Evolutionary conservation across 1,140 invertebrate species (phyloP), one percentile per base, ranked within the genome.

Genomic region (Ericerus pela): DNA sequence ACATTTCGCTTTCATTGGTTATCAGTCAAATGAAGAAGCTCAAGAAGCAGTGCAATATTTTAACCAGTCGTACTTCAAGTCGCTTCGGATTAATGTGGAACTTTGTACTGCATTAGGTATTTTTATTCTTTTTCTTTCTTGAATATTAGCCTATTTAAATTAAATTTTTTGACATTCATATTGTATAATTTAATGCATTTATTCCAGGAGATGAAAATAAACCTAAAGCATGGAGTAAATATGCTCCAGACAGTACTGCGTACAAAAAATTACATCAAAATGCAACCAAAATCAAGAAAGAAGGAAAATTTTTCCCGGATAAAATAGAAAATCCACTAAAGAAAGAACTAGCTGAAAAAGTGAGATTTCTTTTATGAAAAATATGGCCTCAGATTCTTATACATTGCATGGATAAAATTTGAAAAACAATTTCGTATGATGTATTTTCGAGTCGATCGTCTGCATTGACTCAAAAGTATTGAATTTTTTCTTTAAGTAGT

Each of bases 1-100:
- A 61, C 80, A 84, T 62, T 96, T 96, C 75, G 87, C 80, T 16
- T 96, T 96, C 67, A 72, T 97, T 62, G 94, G 94, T 14, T 96
- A 79, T 67, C 81, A 85, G 66, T 79, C 72, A 51, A 82, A 85
- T 63, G 76, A 84, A 57, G 79, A 91, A 67, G 91, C 90, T 0
- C 57, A 76, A 55, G 71, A 70, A 28, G 91, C 92, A 2, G 73
- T 81, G 33, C 70, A 82, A 27, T 81, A 82, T 66, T 89, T 92
- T 61, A 73, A 96, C 71, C 83, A 88, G 56, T 82, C 84, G 14
- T 96, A 77, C 66, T 79, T 96, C 26, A 80, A 85, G 56, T 85
- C 85, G 1, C 79, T 77, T 55, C 82, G 76, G 72, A 86, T 96
- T 60, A 71, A 72, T 62, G 85, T 94, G 0, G 79, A 92, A 68